phyloP scores from a whole-genome alignment of 2,797 vertebrate genomes.

The Lophura swinhoii region DNA sequence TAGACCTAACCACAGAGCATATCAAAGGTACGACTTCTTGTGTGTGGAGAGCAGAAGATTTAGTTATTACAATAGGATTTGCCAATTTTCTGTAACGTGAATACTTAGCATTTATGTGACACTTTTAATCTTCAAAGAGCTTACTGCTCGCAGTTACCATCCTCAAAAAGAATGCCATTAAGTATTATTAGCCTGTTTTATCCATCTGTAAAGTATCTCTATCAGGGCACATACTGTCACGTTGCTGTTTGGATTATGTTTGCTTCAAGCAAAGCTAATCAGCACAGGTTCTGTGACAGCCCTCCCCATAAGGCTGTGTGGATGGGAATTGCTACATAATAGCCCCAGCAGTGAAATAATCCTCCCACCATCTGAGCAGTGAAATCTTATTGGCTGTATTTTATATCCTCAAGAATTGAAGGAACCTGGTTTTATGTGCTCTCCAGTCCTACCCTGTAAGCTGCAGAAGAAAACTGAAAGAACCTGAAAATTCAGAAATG shows the following conservation, averaged over 20 bases:
- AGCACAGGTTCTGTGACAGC: not conserved
- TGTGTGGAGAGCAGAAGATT: not conserved
- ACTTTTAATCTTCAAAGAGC: slow-evolving; percentile 67
- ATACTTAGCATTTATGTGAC: slow-evolving; percentile 36
- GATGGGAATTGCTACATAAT: not conserved
- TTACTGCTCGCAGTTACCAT: slow-evolving; percentile 12
- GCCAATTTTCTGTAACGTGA: slow-evolving; percentile 41
- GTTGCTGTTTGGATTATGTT: slow-evolving; percentile 7
- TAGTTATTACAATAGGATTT: slow-evolving; percentile 49
- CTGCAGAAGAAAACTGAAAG: not conserved
- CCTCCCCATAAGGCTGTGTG: not conserved
- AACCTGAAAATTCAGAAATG: not conserved
- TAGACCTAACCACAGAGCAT: not conserved
- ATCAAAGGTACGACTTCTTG: slow-evolving; percentile 18
- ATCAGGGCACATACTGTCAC: not conserved
- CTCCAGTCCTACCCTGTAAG: not conserved
- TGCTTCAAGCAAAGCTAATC: slow-evolving; percentile 34
- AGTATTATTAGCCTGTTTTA: slow-evolving; percentile 51
- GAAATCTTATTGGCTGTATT: not conserved
- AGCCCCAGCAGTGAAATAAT: slow-evolving; percentile 25
- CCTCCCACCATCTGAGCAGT: not conserved
- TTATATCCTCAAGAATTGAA: slow-evolving; percentile 10
- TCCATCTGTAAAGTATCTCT: slow-evolving; percentile 15
- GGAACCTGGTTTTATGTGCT: not conserved
- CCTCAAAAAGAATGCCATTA: slow-evolving; percentile 52